Evolutionary conservation across 2,113 vertebrate genomes (phyloP).

Genomic region (Reinhardtius hippoglossoides): DNA sequence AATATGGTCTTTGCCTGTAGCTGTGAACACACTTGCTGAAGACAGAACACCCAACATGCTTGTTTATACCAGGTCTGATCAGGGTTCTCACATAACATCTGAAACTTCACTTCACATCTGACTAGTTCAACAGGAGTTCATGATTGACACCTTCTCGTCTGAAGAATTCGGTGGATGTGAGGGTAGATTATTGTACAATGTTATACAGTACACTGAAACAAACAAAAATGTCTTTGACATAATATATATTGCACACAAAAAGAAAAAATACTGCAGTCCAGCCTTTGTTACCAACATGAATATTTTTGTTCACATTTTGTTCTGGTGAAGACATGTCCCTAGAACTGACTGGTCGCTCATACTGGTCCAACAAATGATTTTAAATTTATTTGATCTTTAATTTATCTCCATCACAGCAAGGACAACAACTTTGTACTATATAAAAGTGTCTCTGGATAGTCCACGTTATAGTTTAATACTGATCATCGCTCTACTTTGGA

Average conservation of each 20-base stretch:
- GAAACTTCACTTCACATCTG: no score
- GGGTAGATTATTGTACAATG: not conserved
- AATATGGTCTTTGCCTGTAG: no score
- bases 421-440: no score
- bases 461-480: not conserved
- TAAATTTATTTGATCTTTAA: no score
- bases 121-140: no score
- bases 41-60: no score
- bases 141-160: no score
- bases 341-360: not conserved
- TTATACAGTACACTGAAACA: slow-evolving; percentile 14
- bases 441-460: no score
- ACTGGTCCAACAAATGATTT: not conserved
- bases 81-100: not conserved
- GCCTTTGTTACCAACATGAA: slow-evolving; percentile 30
- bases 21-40: no score
- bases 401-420: no score
- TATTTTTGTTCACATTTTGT: slow-evolving; percentile 33
- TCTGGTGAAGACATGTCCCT: not conserved
- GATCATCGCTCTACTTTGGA: not conserved
- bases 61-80: not conserved
- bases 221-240: slow-evolving; percentile 14
- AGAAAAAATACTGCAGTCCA: not conserved
- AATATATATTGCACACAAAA: slow-evolving; percentile 41
- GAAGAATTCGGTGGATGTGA: not conserved